These are phyloP conservation scores for Halcyon leucocephala DNA, from an alignment of 2,797 vertebrate species.

Conservation along the genomic window DNA sequence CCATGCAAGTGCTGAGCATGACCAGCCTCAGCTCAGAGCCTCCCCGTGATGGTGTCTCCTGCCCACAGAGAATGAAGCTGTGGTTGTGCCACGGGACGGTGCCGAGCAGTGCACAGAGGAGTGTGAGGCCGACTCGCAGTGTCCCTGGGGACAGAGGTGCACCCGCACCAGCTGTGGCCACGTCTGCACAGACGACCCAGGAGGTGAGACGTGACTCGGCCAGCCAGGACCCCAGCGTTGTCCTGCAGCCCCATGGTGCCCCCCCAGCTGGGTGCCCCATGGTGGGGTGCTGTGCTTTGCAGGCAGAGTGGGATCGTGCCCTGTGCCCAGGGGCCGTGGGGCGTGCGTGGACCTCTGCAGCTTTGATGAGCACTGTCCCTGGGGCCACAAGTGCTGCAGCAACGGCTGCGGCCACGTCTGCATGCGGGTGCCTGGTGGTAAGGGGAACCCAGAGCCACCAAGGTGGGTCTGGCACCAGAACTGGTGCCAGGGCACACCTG, in stretches of 20 bases:
- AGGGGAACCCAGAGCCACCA: fast-evolving
- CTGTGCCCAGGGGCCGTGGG: fast-evolving
- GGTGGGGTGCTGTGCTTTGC: background rate
- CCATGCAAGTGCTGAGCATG: fast-evolving
- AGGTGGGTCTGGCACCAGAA: background rate
- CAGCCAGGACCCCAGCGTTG: too few relatives aligned
- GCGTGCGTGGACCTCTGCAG: background rate
- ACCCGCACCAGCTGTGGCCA: background rate
- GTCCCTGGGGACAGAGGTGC: background rate
- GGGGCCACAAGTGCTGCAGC: conserved; percentile 55
- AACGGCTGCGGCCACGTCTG: background rate
- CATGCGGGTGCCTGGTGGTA: background rate
- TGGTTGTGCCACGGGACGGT: background rate
- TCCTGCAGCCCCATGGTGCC: fast-evolving
- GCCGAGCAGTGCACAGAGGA: background rate
- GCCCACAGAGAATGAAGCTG: background rate
- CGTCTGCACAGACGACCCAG: fast-evolving
- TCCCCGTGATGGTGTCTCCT: fast-evolving
- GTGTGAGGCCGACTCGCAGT: background rate
- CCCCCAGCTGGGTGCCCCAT: background rate
- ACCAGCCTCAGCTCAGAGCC: background rate
- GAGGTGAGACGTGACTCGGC: background rate
- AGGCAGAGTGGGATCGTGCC: conserved; percentile 16
- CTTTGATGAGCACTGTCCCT: background rate
- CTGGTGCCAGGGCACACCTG: fast-evolving